A percentile compares a stretch with the other conserved stretches of the same genome.
Conservation (phyloP, 2,888 invertebrate genomes). For the Entomobrya proxima region DNA sequence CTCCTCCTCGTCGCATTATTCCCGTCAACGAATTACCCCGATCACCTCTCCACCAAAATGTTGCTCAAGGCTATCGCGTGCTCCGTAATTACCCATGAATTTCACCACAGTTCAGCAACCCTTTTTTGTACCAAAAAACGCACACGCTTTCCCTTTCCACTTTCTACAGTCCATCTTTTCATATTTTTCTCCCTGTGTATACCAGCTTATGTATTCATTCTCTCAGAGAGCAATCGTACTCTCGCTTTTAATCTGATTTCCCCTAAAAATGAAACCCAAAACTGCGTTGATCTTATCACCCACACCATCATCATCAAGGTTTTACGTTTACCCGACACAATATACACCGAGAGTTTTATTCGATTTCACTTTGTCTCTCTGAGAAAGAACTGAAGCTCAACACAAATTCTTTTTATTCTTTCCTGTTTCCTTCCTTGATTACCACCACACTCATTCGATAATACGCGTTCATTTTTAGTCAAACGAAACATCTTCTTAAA, state of each 20-base stretch:
- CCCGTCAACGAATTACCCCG: conserved; percentile 11
- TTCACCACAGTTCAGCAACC: not conserved
- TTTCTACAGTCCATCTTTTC: too few relatives aligned
- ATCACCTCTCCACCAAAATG: conserved; percentile 1
- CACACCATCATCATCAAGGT: not conserved
- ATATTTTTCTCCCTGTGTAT: not conserved
- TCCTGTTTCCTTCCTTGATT: conserved; percentile 50
- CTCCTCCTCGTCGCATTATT: not conserved
- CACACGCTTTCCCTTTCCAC: not conserved
- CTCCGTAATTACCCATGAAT: conserved; percentile 44
- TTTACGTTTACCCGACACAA: not conserved
- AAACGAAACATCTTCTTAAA: not conserved
- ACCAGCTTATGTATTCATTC: too few relatives aligned
- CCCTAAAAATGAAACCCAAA: conserved; percentile 31
- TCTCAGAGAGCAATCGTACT: not conserved
- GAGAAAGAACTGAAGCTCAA: not conserved
- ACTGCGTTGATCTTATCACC: not conserved
- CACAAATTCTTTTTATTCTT: conserved; percentile 31
- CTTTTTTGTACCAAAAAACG: not conserved
- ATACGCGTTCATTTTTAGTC: conserved; percentile 3
- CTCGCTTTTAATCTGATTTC: conserved; percentile 16
- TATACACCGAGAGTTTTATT: not conserved
- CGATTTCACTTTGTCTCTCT: conserved; percentile 7
- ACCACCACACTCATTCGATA: not conserved
- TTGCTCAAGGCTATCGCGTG: conserved; percentile 42